phyloP scores from a whole-genome alignment of 2,888 invertebrate genomes.

The Limnephilus marmoratus region DNA sequence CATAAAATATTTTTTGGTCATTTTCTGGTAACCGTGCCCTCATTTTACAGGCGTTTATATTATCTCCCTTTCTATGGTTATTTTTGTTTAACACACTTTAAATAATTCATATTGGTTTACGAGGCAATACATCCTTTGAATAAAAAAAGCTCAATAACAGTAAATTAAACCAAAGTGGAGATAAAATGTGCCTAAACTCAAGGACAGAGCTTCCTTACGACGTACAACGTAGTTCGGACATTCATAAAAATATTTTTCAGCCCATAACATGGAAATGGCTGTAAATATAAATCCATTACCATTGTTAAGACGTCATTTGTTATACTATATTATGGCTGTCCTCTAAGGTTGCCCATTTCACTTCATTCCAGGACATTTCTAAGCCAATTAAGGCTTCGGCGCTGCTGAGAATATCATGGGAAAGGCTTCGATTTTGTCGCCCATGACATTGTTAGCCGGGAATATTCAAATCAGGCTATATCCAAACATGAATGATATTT shows the following conservation, averaged over 20 bases:
- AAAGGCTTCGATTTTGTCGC: not conserved
- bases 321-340: not conserved
- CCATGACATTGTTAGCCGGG: not conserved
- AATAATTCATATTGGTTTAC: not conserved
- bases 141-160: not conserved
- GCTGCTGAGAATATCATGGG: slow-evolving; percentile 13
- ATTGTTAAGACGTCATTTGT: slow-evolving; percentile 13
- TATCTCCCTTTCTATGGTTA: not conserved
- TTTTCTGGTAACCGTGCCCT: not conserved
- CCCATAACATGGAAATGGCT: not conserved
- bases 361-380: slow-evolving; percentile 32
- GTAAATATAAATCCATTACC: not conserved
- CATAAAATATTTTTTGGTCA: not conserved
- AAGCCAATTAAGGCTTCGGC: slow-evolving; percentile 21
- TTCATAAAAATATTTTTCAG: not conserved
- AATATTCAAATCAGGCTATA: slow-evolving; percentile 21
- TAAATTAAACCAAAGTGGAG: not conserved
- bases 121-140: not conserved
- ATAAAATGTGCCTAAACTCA: not conserved
- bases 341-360: not conserved
- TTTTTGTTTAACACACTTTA: not conserved
- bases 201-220: not conserved
- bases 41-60: not conserved
- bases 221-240: not conserved
- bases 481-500: slow-evolving; percentile 27